These are phyloP conservation scores for Xiphophorus maculatus DNA, from an alignment of 2,113 vertebrate genomes.

Conservation along the genomic window DNA sequence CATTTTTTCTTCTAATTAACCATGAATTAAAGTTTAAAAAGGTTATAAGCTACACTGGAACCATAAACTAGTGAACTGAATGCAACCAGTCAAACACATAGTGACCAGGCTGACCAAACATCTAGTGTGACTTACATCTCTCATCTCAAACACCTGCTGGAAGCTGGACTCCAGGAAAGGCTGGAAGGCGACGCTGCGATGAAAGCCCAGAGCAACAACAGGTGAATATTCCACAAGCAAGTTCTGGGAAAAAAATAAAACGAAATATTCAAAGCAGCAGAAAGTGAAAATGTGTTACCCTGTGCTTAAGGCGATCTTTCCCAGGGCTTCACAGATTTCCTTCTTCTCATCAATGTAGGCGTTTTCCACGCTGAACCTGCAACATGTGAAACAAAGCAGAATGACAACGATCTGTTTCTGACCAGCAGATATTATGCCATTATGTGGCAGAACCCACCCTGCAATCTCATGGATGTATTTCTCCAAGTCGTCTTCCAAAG, in stretches of 20 bases:
- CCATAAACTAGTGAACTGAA: neutral
- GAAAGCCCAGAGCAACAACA: constrained; percentile 9
- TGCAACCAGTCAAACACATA: neutral
- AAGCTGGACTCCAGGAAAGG: constrained; percentile 87
- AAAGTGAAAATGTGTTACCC: constrained; percentile 72
- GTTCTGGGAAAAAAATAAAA: neutral
- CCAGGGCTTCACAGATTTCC: constrained; percentile 85
- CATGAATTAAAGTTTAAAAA: neutral
- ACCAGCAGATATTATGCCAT: neutral
- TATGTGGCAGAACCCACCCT: constrained; percentile 67
- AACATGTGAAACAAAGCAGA: neutral
- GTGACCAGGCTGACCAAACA: neutral
- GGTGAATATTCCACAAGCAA: neutral
- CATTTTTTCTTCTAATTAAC: neutral
- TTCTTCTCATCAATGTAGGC: constrained; percentile 91
- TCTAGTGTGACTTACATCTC: constrained; percentile 79
- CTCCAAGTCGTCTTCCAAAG: constrained; percentile 80
- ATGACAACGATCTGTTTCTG: neutral
- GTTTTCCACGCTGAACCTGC: constrained; percentile 86
- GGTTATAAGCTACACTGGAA: neutral
- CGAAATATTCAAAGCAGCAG: neutral
- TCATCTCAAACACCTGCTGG: constrained; percentile 83
- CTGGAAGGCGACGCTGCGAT: constrained; percentile 82
- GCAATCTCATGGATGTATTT: constrained; percentile 78
- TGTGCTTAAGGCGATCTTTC: constrained; percentile 84